Evolutionary conservation across 2,888 invertebrate species (phyloP).

Genomic region (Drosophila monieri): DNA sequence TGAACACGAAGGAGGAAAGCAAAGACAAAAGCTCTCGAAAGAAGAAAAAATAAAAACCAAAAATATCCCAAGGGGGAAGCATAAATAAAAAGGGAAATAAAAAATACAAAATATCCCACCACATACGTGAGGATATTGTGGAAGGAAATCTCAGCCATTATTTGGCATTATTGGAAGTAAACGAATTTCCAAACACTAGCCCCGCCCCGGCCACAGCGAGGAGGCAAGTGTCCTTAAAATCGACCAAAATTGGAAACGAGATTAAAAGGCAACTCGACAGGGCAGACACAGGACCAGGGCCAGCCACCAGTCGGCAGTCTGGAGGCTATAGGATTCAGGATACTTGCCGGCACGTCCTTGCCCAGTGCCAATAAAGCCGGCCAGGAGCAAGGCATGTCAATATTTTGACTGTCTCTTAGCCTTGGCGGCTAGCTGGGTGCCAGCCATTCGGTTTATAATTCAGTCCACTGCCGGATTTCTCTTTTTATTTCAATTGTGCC

Average conservation of each 20-base stretch:
- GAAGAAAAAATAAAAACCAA: slow-evolving; percentile 10
- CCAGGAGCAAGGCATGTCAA: slow-evolving; percentile 55
- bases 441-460: slow-evolving; percentile 1
- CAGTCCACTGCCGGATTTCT: slow-evolving; percentile 2
- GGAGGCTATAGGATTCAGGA: slow-evolving; percentile 18
- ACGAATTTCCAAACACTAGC: slow-evolving; percentile 58
- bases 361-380: slow-evolving; percentile 58
- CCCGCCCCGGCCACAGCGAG: slow-evolving; percentile 44
- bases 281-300: slow-evolving; percentile 17
- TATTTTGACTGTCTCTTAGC: slow-evolving; percentile 54
- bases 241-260: slow-evolving; percentile 42
- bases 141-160: slow-evolving; percentile 64
- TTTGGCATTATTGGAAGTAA: slow-evolving; percentile 67
- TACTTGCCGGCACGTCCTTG: slow-evolving; percentile 51
- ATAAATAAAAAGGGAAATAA: slow-evolving; percentile 34
- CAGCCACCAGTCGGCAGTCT: too few species aligned
- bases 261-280: slow-evolving; percentile 42
- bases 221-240: slow-evolving; percentile 60
- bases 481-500: background rate
- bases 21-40: background rate
- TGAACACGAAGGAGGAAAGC: too few species aligned
- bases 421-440: slow-evolving; percentile 1
- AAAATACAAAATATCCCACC: slow-evolving; percentile 29
- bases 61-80: slow-evolving; percentile 3
- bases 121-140: slow-evolving; percentile 26